Evolutionary conservation across 2,888 invertebrate species (phyloP).

Genomic region (Acrobasis suavella): DNA sequence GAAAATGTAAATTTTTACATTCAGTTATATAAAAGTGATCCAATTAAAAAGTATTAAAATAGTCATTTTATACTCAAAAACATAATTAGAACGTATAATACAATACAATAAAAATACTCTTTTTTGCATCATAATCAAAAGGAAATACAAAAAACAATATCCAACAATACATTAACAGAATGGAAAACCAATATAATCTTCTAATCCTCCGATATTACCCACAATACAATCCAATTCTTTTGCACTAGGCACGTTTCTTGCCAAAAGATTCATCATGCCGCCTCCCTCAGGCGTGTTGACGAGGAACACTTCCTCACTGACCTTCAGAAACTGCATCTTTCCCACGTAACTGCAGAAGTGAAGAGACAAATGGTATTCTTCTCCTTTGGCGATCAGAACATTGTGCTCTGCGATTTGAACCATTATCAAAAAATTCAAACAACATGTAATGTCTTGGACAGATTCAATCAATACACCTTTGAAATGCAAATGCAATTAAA

Average conservation of each 20-base stretch:
- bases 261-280: not conserved
- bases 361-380: not conserved
- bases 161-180: not conserved
- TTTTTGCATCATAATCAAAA: too few relatives aligned
- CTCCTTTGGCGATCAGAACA: slow-evolving; percentile 6
- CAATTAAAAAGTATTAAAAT: too few relatives aligned
- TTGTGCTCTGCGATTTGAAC: not conserved
- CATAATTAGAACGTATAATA: too few relatives aligned
- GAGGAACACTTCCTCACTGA: slow-evolving; percentile 3
- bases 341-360: not conserved
- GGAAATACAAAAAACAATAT: too few relatives aligned
- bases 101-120: too few relatives aligned
- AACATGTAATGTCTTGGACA: too few relatives aligned
- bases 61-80: too few relatives aligned
- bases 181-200: not conserved
- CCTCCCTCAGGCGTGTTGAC: not conserved
- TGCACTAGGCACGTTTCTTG: not conserved
- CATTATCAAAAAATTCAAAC: slow-evolving; percentile 8
- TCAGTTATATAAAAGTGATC: too few relatives aligned
- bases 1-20: too few relatives aligned
- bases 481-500: too few relatives aligned
- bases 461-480: too few relatives aligned
- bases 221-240: slow-evolving; percentile 3
- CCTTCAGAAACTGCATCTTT: not conserved
- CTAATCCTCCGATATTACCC: not conserved